Percentiles rank a stretch among this genome's conserved stretches.
Conservation (phyloP, 2,888 invertebrate species). For the Ormyrus thymus region DNA sequence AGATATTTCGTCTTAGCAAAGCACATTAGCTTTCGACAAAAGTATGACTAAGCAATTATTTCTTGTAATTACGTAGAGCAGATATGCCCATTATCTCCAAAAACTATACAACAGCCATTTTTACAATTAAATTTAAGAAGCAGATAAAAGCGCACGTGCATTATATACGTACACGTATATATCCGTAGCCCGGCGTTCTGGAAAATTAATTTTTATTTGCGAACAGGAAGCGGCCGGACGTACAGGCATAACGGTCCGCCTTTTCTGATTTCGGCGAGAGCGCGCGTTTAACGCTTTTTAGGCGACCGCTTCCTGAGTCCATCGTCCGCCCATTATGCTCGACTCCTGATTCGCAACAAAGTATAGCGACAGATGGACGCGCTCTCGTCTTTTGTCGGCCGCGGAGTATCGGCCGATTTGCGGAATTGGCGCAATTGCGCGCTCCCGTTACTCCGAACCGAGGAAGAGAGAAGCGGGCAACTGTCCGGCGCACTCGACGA, state of each 20-base stretch:
- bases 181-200: no score
- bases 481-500: no score
- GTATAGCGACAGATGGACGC: constrained; percentile 45
- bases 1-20: no score
- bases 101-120: no score
- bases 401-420: constrained; percentile 7
- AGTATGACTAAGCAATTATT: no score
- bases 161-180: no score
- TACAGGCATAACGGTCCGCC: constrained; percentile 30
- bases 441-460: constrained; percentile 5
- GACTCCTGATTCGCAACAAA: constrained; percentile 39
- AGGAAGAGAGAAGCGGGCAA: no score
- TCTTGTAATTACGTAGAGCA: no score
- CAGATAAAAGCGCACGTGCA: no score
- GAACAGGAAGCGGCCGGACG: constrained; percentile 10
- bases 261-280: constrained; percentile 29
- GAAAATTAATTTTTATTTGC: neutral
- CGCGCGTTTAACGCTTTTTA: constrained; percentile 54
- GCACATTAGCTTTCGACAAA: no score
- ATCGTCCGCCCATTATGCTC: constrained; percentile 39
- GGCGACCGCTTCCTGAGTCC: constrained; percentile 45
- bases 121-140: no score
- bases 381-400: constrained; percentile 13
- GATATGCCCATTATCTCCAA: no score
- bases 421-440: constrained; percentile 23